A percentile compares a stretch with the other conserved stretches of the same genome.
These are phyloP conservation scores for Empis stercorea DNA, from an alignment of 2,888 invertebrate species.

Conservation along the genomic window DNA sequence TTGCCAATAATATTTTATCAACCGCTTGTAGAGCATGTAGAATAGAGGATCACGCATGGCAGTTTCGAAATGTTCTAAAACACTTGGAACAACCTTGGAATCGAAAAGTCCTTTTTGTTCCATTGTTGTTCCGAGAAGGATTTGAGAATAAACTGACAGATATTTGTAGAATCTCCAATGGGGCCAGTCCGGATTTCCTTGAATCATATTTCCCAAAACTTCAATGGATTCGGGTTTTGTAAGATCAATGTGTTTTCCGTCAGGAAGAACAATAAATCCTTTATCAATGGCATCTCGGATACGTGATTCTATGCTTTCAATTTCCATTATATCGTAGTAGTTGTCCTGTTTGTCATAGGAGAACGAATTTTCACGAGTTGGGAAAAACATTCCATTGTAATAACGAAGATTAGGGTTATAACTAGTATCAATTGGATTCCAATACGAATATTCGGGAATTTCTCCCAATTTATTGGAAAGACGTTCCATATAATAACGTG, in stretches of 20 bases:
- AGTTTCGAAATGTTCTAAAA: conserved; percentile 50
- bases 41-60: conserved; percentile 60
- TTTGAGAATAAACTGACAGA: conserved; percentile 38
- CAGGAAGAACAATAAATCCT: conserved; percentile 38
- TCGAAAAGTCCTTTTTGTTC: conserved; percentile 26
- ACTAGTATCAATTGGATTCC: conserved; percentile 43
- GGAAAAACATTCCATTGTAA: conserved; percentile 52
- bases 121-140: conserved; percentile 40
- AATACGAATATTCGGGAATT: conserved; percentile 45
- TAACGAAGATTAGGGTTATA: conserved; percentile 50
- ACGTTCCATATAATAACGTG: conserved; percentile 43
- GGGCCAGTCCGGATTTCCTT: conserved; percentile 41
- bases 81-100: conserved; percentile 29
- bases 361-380: conserved; percentile 46
- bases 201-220: conserved; percentile 42
- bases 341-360: conserved; percentile 34
- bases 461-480: conserved; percentile 55
- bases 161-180: conserved; percentile 42
- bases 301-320: conserved; percentile 43
- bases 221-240: conserved; percentile 29
- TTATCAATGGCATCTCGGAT: conserved; percentile 46
- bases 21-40: conserved; percentile 53
- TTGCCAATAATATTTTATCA: conserved; percentile 43
- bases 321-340: conserved; percentile 27
- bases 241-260: conserved; percentile 16